Evolutionary conservation across 2,888 invertebrate species (phyloP).

Genomic region (Stenoptilia bipunctidactyla): DNA sequence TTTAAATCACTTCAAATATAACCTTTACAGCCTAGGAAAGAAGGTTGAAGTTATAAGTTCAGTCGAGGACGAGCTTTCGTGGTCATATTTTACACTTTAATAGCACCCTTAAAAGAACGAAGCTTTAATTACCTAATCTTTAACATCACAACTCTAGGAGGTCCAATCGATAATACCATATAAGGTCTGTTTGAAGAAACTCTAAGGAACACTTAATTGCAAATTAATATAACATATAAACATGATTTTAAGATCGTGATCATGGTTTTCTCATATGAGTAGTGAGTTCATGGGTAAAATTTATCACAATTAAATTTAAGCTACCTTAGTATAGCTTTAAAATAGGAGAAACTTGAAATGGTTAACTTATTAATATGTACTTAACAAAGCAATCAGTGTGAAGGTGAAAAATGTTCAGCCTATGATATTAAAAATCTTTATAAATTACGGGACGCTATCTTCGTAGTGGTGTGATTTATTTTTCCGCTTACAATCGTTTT

Average conservation of each 20-base stretch:
- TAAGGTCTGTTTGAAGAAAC: conserved; percentile 17
- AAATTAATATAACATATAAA: conserved; percentile 5
- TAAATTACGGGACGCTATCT: too few species aligned
- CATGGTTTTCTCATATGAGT: not conserved
- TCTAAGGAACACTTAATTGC: conserved; percentile 6
- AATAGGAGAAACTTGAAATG: too few species aligned
- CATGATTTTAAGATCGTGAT: conserved; percentile 3
- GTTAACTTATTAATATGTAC: too few species aligned
- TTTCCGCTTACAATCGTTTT: not conserved
- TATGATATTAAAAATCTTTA: too few species aligned
- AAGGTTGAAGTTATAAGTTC: not conserved
- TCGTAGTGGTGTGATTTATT: not conserved
- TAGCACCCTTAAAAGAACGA: conserved; percentile 54
- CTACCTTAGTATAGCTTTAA: too few species aligned
- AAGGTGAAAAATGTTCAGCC: too few species aligned
- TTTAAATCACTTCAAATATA: too few species aligned
- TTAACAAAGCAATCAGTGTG: too few species aligned
- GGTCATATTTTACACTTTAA: conserved; percentile 47
- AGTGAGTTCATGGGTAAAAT: too few species aligned
- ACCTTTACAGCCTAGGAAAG: not conserved
- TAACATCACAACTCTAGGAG: conserved; percentile 41
- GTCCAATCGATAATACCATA: conserved; percentile 28
- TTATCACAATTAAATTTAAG: too few species aligned
- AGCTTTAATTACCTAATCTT: conserved; percentile 57
- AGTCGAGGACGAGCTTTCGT: not conserved